Evolutionary conservation across 2,113 vertebrate genomes (phyloP).

Genomic region (Dicentrarchus labrax): DNA sequence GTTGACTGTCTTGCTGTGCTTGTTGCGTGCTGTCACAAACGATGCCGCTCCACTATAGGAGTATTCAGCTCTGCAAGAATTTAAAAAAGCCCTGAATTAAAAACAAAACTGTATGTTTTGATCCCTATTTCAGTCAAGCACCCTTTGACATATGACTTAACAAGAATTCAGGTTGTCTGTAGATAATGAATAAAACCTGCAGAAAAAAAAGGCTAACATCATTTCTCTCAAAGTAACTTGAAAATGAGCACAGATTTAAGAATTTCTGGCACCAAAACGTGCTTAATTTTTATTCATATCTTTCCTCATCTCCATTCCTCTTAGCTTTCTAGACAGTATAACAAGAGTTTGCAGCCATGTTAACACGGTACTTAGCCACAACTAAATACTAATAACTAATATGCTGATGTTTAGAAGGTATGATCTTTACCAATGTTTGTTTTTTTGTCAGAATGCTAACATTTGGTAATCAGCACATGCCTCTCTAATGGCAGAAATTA

Average conservation of each 20-base stretch:
- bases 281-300: neutral
- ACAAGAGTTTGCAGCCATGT: neutral
- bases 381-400: neutral
- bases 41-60: constrained; percentile 86
- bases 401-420: neutral
- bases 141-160: neutral
- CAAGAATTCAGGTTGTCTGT: neutral
- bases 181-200: too few species aligned
- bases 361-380: neutral
- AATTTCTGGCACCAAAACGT: neutral
- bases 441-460: too few species aligned
- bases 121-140: neutral
- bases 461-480: too few species aligned
- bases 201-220: too few species aligned
- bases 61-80: constrained; percentile 77
- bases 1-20: constrained; percentile 78
- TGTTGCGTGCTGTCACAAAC: constrained; percentile 82
- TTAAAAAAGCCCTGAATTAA: neutral
- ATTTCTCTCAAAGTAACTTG: too few species aligned
- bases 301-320: too few species aligned
- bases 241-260: too few species aligned
- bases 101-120: neutral
- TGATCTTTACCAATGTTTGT: too few species aligned
- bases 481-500: too few species aligned
- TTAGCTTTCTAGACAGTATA: neutral